Evolutionary conservation across 2,113 vertebrate species (phyloP).

Genomic region (Notarius quadriscutis): DNA sequence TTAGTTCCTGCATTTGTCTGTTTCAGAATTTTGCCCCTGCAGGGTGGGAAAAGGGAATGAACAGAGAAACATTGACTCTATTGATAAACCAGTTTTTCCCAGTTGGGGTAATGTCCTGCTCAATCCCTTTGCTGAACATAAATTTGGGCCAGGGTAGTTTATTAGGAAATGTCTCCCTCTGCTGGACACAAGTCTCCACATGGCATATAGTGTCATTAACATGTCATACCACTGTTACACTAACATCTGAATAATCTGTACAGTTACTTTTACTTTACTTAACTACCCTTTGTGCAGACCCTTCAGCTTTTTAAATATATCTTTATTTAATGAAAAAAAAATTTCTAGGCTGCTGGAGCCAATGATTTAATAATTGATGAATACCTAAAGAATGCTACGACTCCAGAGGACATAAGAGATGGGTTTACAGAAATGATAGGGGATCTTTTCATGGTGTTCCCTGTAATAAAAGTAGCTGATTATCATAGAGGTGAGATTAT

Average conservation of each 20-base stretch:
- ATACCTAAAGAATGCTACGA: constrained; percentile 74
- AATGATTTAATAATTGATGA: constrained; percentile 66
- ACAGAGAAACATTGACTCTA: constrained; percentile 53
- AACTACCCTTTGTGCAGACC: not conserved
- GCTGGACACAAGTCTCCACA: constrained; percentile 13
- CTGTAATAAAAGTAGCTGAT: constrained; percentile 69
- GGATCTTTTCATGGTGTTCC: constrained; percentile 74
- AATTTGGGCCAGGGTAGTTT: not conserved
- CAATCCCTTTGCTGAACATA: not conserved
- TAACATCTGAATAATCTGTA: not conserved
- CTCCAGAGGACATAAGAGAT: constrained; percentile 68
- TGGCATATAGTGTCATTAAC: not conserved
- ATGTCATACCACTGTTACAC: not conserved
- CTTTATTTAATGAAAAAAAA: not conserved
- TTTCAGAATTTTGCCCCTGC: constrained; percentile 61
- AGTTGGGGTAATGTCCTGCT: constrained; percentile 59
- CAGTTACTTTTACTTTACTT: not conserved
- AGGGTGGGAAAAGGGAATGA: constrained; percentile 72
- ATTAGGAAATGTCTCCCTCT: constrained; percentile 40
- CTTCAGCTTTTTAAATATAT: not conserved
- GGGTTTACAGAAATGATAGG: constrained; percentile 74
- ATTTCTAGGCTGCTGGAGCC: constrained; percentile 49
- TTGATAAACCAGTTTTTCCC: constrained; percentile 61
- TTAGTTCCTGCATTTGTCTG: not conserved
- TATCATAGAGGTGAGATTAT: constrained; percentile 74